Percentiles rank a stretch among this genome's conserved stretches.
These are phyloP conservation scores for Epistrophe grossulariae DNA, from an alignment of 2,888 invertebrate genomes.

Conservation along the genomic window DNA sequence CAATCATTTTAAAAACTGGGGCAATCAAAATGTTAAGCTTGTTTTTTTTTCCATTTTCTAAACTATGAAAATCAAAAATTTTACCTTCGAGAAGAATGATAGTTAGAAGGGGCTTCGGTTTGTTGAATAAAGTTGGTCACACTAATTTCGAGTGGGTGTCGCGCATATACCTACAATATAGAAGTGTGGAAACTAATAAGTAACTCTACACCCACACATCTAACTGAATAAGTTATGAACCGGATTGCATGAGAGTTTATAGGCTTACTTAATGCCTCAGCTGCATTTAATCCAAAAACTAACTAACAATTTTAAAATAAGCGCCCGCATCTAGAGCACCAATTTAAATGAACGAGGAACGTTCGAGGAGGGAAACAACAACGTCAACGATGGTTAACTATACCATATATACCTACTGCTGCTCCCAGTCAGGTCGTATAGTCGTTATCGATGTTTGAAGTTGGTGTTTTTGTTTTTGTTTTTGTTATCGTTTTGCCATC, in stretches of 20 bases:
- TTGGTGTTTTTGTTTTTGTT: slow-evolving; percentile 6
- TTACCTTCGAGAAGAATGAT: too few species aligned
- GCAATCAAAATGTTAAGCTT: too few species aligned
- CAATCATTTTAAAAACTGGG: too few species aligned
- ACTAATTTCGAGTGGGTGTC: slow-evolving; percentile 21
- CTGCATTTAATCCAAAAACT: slow-evolving; percentile 61
- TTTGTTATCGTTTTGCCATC: slow-evolving; percentile 56
- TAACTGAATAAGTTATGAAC: slow-evolving; percentile 54
- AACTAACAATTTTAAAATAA: slow-evolving; percentile 63
- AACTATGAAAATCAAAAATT: too few species aligned
- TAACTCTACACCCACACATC: slow-evolving; percentile 34
- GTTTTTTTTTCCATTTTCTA: too few species aligned
- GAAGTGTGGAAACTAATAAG: neutral
- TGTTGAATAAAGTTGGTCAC: neutral
- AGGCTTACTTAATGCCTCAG: slow-evolving; percentile 59
- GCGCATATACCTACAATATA: neutral
- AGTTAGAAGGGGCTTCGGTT: too few species aligned
- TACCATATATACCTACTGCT: slow-evolving; percentile 13
- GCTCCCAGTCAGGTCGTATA: slow-evolving; percentile 39
- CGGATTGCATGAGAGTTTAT: slow-evolving; percentile 62
- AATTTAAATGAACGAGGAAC: neutral
- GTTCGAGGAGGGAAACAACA: neutral
- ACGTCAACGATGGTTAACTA: slow-evolving; percentile 49
- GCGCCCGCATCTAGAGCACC: slow-evolving; percentile 68
- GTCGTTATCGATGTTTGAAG: slow-evolving; percentile 17